A percentile compares a stretch with the other conserved stretches of the same genome.
Conservation (phyloP, 2,113 vertebrate genomes). For the Heterocephalus glaber region DNA sequence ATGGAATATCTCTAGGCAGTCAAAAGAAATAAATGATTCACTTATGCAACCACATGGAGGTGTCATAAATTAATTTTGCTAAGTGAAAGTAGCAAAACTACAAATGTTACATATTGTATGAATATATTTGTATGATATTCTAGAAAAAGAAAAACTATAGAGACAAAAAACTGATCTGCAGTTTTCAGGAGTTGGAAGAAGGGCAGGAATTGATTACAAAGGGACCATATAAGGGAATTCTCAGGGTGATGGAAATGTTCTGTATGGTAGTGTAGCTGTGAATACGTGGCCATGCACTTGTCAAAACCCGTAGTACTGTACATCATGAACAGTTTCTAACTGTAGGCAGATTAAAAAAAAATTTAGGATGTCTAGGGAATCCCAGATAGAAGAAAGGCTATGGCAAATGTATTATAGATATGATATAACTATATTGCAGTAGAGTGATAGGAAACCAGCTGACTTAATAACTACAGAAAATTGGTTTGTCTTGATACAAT, state of each 20-base stretch:
- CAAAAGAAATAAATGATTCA: neutral
- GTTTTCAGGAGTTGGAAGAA: neutral
- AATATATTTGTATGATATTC: neutral
- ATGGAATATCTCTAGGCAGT: neutral
- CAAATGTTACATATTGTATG: neutral
- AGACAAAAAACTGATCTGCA: neutral
- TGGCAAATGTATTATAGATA: constrained; percentile 30
- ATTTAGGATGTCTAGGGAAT: neutral
- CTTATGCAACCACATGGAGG: neutral
- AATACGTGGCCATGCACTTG: neutral
- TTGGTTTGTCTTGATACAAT: neutral
- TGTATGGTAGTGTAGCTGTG: neutral
- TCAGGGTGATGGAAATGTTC: neutral
- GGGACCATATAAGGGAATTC: neutral
- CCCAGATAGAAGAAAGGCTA: neutral
- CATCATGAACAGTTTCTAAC: neutral
- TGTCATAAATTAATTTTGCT: constrained; percentile 11
- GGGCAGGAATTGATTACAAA: neutral
- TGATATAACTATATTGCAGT: neutral
- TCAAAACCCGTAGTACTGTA: neutral
- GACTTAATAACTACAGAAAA: constrained; percentile 44
- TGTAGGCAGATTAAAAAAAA: neutral
- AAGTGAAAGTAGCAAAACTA: neutral
- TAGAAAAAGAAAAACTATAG: neutral
- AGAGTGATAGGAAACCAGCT: neutral